phyloP scores from a whole-genome alignment of 2,888 invertebrate genomes.

The Bombylius major region DNA sequence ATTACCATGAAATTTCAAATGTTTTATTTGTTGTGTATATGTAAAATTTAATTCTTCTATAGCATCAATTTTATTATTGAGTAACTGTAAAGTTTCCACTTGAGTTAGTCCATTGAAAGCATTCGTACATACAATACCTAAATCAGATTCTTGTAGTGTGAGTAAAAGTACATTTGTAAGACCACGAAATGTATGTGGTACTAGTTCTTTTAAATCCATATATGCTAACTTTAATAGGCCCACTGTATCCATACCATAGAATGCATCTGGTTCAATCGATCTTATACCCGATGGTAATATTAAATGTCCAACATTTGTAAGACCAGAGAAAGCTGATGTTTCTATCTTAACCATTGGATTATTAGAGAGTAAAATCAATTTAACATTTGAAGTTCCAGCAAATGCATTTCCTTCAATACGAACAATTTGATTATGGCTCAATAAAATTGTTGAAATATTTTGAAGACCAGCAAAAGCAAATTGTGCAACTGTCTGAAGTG shows the following conservation, averaged over 20 bases:
- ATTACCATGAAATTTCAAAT: constrained; percentile 66
- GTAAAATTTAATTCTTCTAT: constrained; percentile 63
- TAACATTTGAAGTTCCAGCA: constrained; percentile 73
- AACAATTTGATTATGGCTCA: constrained; percentile 56
- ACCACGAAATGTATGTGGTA: constrained; percentile 62
- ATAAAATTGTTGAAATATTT: constrained; percentile 59
- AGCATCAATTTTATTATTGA: constrained; percentile 75
- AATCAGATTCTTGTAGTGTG: constrained; percentile 69
- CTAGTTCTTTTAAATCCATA: constrained; percentile 65
- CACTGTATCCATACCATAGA: constrained; percentile 70
- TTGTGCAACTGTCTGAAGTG: constrained; percentile 63
- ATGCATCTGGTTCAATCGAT: constrained; percentile 64
- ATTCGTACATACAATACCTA: constrained; percentile 58
- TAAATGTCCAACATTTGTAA: constrained; percentile 70
- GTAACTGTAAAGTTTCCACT: constrained; percentile 59
- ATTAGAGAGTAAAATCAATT: constrained; percentile 66
- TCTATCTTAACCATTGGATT: constrained; percentile 74
- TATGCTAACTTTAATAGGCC: constrained; percentile 67
- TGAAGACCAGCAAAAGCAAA: constrained; percentile 76
- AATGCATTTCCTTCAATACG: constrained; percentile 69
- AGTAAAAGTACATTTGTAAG: constrained; percentile 61
- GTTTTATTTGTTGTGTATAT: constrained; percentile 55
- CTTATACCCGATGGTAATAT: constrained; percentile 71
- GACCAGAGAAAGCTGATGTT: constrained; percentile 69
- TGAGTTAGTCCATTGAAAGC: constrained; percentile 65